A percentile compares a stretch with the other conserved stretches of the same genome.
Evolutionary conservation across 2,113 vertebrate genomes (phyloP).

Genomic region (Mustelus asterias): DNA sequence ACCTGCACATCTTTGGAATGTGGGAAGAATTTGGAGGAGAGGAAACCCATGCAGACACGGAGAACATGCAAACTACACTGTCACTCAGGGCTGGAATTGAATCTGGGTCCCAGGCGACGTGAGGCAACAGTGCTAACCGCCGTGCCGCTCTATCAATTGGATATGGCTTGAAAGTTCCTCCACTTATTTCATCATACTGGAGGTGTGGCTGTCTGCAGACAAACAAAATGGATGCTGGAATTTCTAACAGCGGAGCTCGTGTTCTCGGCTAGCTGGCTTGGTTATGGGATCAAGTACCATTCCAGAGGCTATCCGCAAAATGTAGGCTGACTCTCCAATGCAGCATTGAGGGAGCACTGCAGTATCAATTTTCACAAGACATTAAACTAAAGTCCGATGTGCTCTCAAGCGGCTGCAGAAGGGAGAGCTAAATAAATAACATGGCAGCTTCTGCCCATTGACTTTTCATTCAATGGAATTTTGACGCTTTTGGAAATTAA

Average conservation of each 20-base stretch:
- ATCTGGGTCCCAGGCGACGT: no score
- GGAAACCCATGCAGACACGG: no score
- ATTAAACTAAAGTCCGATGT: not conserved
- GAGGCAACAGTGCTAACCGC: no score
- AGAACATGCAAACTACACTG: no score
- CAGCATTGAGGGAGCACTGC: not conserved
- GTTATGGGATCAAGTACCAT: not conserved
- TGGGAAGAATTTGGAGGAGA: no score
- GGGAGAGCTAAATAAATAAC: not conserved
- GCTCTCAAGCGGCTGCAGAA: not conserved
- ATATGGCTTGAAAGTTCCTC: not conserved
- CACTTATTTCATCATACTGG: not conserved
- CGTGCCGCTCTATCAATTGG: not conserved
- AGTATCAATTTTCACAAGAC: not conserved
- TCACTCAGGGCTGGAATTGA: no score
- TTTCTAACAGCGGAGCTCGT: not conserved
- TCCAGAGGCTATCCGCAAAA: not conserved
- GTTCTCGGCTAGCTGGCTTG: not conserved
- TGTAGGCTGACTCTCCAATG: not conserved
- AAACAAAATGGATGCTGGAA: not conserved
- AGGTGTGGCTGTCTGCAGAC: not conserved
- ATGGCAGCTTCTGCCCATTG: not conserved
- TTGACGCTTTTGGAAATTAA: not conserved
- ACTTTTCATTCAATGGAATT: not conserved
- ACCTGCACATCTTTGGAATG: no score